Base-by-base conservation (phyloP, 2,888 invertebrate species). In the Patella depressa region DNA sequence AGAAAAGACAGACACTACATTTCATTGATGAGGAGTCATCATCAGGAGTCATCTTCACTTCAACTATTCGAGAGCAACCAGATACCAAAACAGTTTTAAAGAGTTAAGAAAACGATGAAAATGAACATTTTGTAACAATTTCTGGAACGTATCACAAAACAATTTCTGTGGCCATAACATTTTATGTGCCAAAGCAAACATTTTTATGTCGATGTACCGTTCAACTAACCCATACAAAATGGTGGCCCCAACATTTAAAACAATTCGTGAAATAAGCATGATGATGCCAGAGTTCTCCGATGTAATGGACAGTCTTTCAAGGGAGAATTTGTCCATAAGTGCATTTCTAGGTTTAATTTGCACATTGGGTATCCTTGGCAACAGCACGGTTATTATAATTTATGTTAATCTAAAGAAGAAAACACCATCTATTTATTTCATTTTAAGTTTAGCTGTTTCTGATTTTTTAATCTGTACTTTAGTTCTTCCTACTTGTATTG, bases 381-480 rank as follows among this genome's bases (percentile, higher is more conserved):
- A 65, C 65, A 65, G 65, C 24, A 24, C 19, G 11, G 65, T 65
- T 65, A 65, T 65, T 24, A 65, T 65, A 24, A 65, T 65, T 65
- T 65, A 65, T 65, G 65, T 65, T 24, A 65, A 65, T 24, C 65
- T 65, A 19, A 65, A 65, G 15, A 65, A 24, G 24, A 65, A 65
- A 24, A 65, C 65, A 2, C 65, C 65, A 19, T 65, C 65, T 12
- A 65, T 65, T 3, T 65, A 65, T 24, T 65, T 65, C 12, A 65
- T 65, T 19, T n/a, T 65, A 24, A 65, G 19, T 65, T 65, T 65
- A 24, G 65, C 65, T 3, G 24, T 65, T 65, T 65, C 65, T 12
- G 65, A 65, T 65, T 65, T 65, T 65, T 65, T 65, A 65, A 24
- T 65, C 11, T 65, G 65, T 65, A 24, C 24, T 19, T 65, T 65